A percentile compares a stretch with the other conserved stretches of the same genome.
These are phyloP conservation scores for Marasmarcha lunaedactyla DNA, from an alignment of 2,888 invertebrate genomes.

Conservation along the genomic window DNA sequence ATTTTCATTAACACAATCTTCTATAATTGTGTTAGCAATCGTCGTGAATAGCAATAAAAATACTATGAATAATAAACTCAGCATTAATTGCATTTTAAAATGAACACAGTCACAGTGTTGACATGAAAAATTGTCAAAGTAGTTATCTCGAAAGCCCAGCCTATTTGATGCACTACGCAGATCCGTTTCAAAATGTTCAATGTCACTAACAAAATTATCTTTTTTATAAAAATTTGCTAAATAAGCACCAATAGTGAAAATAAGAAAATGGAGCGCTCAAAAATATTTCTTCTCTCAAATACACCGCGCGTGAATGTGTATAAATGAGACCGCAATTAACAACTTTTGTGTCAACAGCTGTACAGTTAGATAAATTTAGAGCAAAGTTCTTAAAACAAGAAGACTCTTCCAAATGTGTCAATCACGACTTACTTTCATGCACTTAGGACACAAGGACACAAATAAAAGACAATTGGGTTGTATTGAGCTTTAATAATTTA, in stretches of 20 bases:
- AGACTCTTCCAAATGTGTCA: neutral
- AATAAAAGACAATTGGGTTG: too few relatives aligned
- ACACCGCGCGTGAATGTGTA: slow-evolving; percentile 28
- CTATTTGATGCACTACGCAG: too few relatives aligned
- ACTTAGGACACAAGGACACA: slow-evolving; percentile 9
- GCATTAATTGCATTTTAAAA: slow-evolving; percentile 1
- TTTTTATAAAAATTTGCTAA: too few relatives aligned
- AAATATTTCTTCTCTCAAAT: slow-evolving; percentile 10
- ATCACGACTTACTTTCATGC: slow-evolving; percentile 19
- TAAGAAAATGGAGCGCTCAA: slow-evolving; percentile 35
- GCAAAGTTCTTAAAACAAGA: neutral
- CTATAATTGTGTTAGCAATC: slow-evolving; percentile 25
- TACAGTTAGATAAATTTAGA: slow-evolving; percentile 35
- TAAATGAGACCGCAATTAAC: slow-evolving; percentile 56
- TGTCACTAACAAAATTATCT: too few relatives aligned
- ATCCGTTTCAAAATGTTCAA: too few relatives aligned
- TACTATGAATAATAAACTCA: slow-evolving; percentile 13
- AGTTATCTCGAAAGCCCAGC: too few relatives aligned
- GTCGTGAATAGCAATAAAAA: slow-evolving; percentile 22
- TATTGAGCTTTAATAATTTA: too few relatives aligned
- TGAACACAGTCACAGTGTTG: too few relatives aligned
- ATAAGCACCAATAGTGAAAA: too few relatives aligned
- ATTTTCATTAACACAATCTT: slow-evolving; percentile 22
- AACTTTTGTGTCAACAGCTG: slow-evolving; percentile 40
- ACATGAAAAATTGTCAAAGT: too few relatives aligned